A percentile compares a stretch with the other conserved stretches of the same genome.
These are phyloP conservation scores for Clarias gariepinus DNA, from an alignment of 2,113 vertebrate species.

Conservation along the genomic window DNA sequence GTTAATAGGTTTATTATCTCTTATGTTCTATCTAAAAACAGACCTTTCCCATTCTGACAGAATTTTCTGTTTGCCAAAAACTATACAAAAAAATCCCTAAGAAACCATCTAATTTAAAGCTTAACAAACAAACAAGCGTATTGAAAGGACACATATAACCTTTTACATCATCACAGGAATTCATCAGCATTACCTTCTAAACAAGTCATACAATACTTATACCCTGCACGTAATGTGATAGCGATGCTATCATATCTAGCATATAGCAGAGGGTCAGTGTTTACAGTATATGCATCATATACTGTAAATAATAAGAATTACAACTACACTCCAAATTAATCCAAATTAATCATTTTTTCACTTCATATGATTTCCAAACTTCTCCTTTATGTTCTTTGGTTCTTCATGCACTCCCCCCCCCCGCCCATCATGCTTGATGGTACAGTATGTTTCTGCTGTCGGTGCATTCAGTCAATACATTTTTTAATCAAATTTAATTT, in stretches of 20 bases:
- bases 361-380: constrained; percentile 68
- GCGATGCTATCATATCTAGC: neutral
- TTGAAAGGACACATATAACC: neutral
- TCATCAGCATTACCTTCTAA: neutral
- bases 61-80: neutral
- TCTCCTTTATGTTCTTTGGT: constrained; percentile 63
- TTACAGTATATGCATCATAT: no score
- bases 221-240: neutral
- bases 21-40: neutral
- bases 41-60: neutral
- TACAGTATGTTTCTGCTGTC: constrained; percentile 93
- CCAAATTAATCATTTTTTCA: constrained; percentile 42
- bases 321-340: no score
- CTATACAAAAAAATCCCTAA: neutral
- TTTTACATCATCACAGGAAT: neutral
- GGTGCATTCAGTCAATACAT: constrained; percentile 96
- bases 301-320: neutral
- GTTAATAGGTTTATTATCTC: neutral
- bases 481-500: constrained; percentile 64
- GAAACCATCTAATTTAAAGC: neutral
- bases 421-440: constrained; percentile 78
- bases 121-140: neutral
- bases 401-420: constrained; percentile 68
- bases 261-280: no score
- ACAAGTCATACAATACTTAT: neutral